Conservation (phyloP, 1,140 invertebrate species). For the Araneus ventricosus region DNA sequence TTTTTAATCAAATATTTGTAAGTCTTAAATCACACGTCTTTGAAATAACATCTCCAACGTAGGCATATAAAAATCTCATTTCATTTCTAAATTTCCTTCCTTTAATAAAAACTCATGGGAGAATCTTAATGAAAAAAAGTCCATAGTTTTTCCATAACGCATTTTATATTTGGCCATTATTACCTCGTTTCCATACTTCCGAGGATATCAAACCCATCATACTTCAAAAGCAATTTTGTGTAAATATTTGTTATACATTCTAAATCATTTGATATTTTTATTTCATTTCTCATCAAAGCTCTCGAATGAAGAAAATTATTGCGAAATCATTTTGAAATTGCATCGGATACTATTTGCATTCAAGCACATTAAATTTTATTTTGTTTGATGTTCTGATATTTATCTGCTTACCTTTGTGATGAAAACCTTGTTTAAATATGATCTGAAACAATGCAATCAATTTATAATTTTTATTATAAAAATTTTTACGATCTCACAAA, state of each 20-base stretch:
- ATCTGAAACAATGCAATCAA: too few species aligned
- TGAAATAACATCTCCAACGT: background rate
- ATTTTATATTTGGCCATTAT: background rate
- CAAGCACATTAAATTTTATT: background rate
- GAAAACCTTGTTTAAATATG: too few species aligned
- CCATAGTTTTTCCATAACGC: background rate
- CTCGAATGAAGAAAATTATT: background rate
- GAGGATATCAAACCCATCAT: background rate
- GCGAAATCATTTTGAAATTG: background rate
- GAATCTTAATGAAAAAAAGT: background rate
- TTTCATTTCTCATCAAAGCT: background rate
- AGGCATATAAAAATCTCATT: slow-evolving; percentile 30
- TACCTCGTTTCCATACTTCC: background rate
- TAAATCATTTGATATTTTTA: background rate
- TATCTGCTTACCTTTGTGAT: too few species aligned
- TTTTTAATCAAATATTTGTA: slow-evolving; percentile 16
- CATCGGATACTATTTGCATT: background rate
- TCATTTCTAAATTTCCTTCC: background rate
- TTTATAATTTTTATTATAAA: too few species aligned
- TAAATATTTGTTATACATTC: slow-evolving; percentile 27
- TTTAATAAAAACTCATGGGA: background rate
- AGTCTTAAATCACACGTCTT: background rate
- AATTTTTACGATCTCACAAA: too few species aligned
- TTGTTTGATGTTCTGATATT: background rate
- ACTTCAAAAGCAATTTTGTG: background rate